Conservation (phyloP, 2,113 vertebrate genomes). For the Peromyscus maniculatus region DNA sequence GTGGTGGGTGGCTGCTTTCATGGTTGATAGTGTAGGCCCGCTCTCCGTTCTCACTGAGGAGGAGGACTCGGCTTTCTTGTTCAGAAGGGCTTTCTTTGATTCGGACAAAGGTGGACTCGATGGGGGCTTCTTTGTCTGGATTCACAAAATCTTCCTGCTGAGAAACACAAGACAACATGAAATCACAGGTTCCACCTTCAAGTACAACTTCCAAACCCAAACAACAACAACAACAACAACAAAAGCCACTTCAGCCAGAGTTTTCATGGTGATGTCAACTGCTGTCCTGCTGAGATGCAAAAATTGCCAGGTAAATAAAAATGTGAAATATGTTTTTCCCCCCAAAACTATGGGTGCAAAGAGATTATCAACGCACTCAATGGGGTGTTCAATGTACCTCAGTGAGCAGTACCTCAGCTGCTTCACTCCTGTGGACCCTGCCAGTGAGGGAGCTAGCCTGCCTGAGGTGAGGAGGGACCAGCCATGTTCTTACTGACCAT, state of each 20-base stretch:
- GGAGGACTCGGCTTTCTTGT: constrained; percentile 85
- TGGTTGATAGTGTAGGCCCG: constrained; percentile 87
- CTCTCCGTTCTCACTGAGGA: constrained; percentile 86
- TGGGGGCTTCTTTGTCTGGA: constrained; percentile 85
- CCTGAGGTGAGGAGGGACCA: background rate
- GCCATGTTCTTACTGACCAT: background rate
- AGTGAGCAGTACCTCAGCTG: background rate
- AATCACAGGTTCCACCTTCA: background rate
- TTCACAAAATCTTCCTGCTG: constrained; percentile 87
- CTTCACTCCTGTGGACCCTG: background rate
- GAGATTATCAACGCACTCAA: background rate
- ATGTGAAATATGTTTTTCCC: fast-evolving
- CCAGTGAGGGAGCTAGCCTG: fast-evolving
- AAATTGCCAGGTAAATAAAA: background rate
- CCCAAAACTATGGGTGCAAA: background rate
- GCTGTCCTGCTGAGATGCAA: background rate
- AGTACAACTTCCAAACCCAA: background rate
- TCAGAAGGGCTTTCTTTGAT: constrained; percentile 87
- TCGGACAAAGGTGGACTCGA: constrained; percentile 87
- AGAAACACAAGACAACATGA: constrained; percentile 30
- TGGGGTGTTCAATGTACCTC: background rate
- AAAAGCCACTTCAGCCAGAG: background rate
- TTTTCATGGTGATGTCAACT: fast-evolving
- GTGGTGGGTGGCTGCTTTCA: constrained; percentile 88
- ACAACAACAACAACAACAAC: background rate